Base-by-base conservation (phyloP, 2,113 vertebrate genomes). In the Kryptolebias marmoratus region DNA sequence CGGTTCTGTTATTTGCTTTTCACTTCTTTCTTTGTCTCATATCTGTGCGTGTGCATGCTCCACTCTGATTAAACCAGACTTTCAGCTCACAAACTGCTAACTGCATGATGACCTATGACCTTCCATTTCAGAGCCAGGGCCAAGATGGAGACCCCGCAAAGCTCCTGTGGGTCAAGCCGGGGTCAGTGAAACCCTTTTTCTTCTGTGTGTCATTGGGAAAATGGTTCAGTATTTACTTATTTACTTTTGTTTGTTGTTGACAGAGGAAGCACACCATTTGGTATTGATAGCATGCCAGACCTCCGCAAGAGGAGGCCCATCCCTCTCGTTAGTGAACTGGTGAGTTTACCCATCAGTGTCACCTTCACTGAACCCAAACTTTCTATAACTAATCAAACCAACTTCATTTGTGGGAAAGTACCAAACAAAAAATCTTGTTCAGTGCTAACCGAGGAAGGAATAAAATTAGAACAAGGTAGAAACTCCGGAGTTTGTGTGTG, bases 261-360 rank as follows among this genome's bases (percentile, higher is more conserved):
- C 71, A 98, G 96, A 75, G 95, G 93, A 5, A 95, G 93, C 59
- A 90, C 94, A n/a, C 94, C 96, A 11, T 99, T 97, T 82, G 98
- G 97, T 64, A 99, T 99, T 0, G 97, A 99, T 81, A 99, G 97
- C 89, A 98, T 96, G 96, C 97, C 98, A 0, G 96, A 98, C 83
- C 94, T 98, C 52, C 95, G 95, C 56, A 96, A 95, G 91, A 97
- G 94, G 90, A 97, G 95, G 79, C 95, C 96, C 13, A 93, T 98
- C 71, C 96, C 97, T 0, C 94, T 98, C 76, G 96, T 99, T 90
- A 98, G 96, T 86, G 96, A 99, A 82, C 85, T 99, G 97, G 98
- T 99, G 84, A 96, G 98, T 81, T 28, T 8, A 16, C 27, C 14
- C n/a, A 44, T 44, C 11, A 28, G 16, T 60, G 30, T 55, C 15